Base-by-base conservation (phyloP, 2,797 vertebrate genomes). In the Squalus acanthias region DNA sequence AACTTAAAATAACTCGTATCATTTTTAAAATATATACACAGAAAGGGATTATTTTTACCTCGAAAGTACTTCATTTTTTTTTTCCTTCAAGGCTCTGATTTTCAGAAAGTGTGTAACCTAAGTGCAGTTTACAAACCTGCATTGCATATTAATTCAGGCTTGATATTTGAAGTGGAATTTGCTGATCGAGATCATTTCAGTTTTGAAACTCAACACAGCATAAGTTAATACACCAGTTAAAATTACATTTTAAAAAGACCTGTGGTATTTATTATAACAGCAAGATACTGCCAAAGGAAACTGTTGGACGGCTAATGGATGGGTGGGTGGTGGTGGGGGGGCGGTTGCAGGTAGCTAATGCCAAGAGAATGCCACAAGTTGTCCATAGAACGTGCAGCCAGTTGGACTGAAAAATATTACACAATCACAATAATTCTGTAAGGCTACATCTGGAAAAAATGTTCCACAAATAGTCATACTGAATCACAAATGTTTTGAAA, bases 401-500 rank as follows among this genome's bases (percentile, higher is more conserved):
- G 1, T 76, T 57, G 50, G 50, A 63, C 24, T 17, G 33, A n/a
- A 39, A 95, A 76, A 20, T n/a, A 60, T 72, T 29, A 53, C 94
- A 33, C 26, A 72, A 72, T 2, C 24, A 57, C 70, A 33, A 33
- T 15, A n/a, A 57, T 76, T n/a, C 94, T 50, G 8, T 20, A 29
- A 46, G 39, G 93, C 5, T 24, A 24, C 12, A 5, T 95, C n/a
- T 33, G 24, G 67, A 33, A 95, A 74, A 50, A 46, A 7, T 39
- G 63, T 93, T 74, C 46, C 13, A 13, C 67, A 74, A 76, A 74
- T 74, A 46, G 70, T 76, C 50, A 74, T n/a, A 20, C 26, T 74
- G 94, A 95, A 60, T 95, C 70, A 57, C 15, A 60, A n/a, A 57
- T 60, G 26, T 72, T 72, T 74, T 33, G 70, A 95, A 95, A 74